phyloP scores from a whole-genome alignment of 2,888 invertebrate species.

The Sisyra nigra region DNA sequence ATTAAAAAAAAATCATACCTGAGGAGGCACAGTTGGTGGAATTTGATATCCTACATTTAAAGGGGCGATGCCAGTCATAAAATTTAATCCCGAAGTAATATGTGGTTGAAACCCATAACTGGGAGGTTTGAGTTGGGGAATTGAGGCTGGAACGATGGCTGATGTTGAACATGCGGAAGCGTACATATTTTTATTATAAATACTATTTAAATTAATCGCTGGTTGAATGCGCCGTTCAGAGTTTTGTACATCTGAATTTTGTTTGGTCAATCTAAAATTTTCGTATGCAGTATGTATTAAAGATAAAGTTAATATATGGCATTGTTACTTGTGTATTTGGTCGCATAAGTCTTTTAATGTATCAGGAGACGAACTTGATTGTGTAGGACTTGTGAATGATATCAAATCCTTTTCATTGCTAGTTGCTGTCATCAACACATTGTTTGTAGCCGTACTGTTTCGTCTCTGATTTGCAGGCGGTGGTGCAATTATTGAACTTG shows the following conservation, averaged over 20 bases:
- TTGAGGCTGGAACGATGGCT: background rate
- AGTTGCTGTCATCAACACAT: slow-evolving; percentile 29
- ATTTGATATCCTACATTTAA: slow-evolving; percentile 4
- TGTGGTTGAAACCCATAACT: slow-evolving; percentile 9
- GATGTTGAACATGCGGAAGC: background rate
- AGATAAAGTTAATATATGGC: background rate
- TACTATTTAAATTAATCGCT: background rate
- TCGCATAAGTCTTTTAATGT: slow-evolving; percentile 43
- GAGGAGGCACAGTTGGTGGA: slow-evolving; percentile 6
- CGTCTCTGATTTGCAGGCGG: slow-evolving; percentile 25
- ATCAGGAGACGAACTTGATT: slow-evolving; percentile 20
- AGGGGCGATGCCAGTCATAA: slow-evolving; percentile 2
- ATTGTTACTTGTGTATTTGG: slow-evolving; percentile 33
- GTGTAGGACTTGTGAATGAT: slow-evolving; percentile 50
- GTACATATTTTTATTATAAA: background rate
- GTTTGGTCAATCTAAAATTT: background rate
- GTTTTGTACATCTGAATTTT: background rate
- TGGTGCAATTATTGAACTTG: slow-evolving; percentile 29
- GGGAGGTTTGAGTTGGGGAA: slow-evolving; percentile 1
- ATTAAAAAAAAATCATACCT: too few relatives aligned
- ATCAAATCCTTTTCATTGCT: slow-evolving; percentile 46
- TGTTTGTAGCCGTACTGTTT: slow-evolving; percentile 18
- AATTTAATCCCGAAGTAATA: slow-evolving; percentile 4
- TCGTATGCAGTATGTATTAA: too few relatives aligned
- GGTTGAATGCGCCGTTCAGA: background rate